Evolutionary conservation across 1,140 invertebrate genomes (phyloP).

Genomic region (Himalopsyche phryganea): DNA sequence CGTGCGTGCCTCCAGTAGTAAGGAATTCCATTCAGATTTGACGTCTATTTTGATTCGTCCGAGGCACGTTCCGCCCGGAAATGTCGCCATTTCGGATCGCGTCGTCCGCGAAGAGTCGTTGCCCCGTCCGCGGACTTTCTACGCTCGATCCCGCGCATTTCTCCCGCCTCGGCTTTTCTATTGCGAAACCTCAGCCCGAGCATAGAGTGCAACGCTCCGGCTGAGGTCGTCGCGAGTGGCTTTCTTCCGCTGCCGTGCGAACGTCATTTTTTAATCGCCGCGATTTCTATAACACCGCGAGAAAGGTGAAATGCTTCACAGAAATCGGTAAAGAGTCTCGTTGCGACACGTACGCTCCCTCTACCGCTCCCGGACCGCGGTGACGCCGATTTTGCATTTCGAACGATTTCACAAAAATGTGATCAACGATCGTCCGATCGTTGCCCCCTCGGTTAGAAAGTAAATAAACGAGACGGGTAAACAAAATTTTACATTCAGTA

Average conservation of each 20-base stretch:
- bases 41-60: not conserved
- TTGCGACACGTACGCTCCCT: slow-evolving; percentile 9
- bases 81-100: not conserved
- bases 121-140: slow-evolving; percentile 24
- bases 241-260: slow-evolving; percentile 1
- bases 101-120: slow-evolving; percentile 1
- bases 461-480: slow-evolving; percentile 10
- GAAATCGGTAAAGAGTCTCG: slow-evolving; percentile 3
- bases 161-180: slow-evolving; percentile 23
- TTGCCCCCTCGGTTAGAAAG: slow-evolving; percentile 26
- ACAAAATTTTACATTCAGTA: not conserved
- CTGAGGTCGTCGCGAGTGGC: not conserved
- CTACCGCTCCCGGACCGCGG: not conserved
- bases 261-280: not conserved
- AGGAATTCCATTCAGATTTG: not conserved
- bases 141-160: slow-evolving; percentile 14
- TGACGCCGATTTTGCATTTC: slow-evolving; percentile 19
- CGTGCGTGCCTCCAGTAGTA: not conserved
- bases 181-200: slow-evolving; percentile 23
- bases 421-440: slow-evolving; percentile 13
- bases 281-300: slow-evolving; percentile 11
- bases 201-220: slow-evolving; percentile 5
- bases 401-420: slow-evolving; percentile 22
- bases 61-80: not conserved
- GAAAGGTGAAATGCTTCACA: slow-evolving; percentile 30